Percentiles rank a stretch among this genome's conserved stretches.
phyloP scores from a whole-genome alignment of 2,888 invertebrate species.

The Heterodera filipjevi region DNA sequence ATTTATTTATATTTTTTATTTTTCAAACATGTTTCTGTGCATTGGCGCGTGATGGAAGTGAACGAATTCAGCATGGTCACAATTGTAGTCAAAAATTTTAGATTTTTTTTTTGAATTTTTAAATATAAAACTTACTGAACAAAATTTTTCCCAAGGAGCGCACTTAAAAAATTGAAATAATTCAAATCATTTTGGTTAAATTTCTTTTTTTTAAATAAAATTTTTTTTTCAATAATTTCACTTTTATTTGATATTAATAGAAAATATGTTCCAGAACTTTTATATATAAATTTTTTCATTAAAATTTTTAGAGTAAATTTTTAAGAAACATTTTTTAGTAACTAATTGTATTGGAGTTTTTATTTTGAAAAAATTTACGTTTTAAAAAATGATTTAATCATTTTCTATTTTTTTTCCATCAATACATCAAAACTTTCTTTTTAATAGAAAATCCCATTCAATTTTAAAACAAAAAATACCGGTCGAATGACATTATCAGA shows the following conservation, averaged over 20 bases:
- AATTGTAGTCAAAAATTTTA: constrained; percentile 50
- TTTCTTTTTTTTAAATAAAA: not conserved
- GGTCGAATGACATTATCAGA: constrained; percentile 50
- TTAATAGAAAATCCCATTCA: not conserved
- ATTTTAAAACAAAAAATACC: too few species aligned
- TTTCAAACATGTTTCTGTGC: constrained; percentile 51
- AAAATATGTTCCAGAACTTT: too few species aligned
- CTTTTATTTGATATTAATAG: too few species aligned
- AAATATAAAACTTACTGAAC: constrained; percentile 49
- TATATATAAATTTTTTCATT: too few species aligned
- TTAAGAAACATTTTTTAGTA: too few species aligned
- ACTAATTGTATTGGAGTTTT: too few species aligned
- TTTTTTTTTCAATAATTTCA: too few species aligned
- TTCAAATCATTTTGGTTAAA: not conserved
- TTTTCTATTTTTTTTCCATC: too few species aligned
- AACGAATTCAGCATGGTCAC: constrained; percentile 58
- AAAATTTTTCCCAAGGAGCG: constrained; percentile 59
- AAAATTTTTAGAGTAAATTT: too few species aligned
- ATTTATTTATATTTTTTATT: not conserved
- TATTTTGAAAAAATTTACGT: too few species aligned
- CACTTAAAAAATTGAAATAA: constrained; percentile 33
- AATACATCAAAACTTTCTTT: too few species aligned
- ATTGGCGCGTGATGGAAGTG: constrained; percentile 53
- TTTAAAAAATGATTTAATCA: too few species aligned
- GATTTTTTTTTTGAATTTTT: not conserved